phyloP scores from a whole-genome alignment of 2,797 vertebrate genomes.

The Gadopsis bispinosus region DNA sequence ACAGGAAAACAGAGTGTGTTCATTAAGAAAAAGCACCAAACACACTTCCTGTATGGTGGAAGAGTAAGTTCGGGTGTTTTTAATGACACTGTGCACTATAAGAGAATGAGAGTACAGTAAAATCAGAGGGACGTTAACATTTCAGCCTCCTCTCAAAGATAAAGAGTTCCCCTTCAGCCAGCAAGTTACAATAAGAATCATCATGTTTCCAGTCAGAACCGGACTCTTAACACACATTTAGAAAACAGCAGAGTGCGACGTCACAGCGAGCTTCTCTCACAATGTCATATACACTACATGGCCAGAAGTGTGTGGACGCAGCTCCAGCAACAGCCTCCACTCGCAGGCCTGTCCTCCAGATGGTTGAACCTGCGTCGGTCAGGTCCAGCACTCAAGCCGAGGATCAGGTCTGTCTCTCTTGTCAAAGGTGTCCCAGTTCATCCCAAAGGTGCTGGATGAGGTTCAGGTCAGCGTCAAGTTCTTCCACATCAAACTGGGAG shows the following conservation, averaged over 20 bases:
- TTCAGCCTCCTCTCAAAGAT: neutral
- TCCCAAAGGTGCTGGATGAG: neutral
- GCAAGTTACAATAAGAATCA: neutral
- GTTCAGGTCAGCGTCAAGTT: neutral
- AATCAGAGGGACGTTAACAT: conserved; percentile 7
- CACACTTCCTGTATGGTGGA: neutral
- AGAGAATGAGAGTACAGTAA: conserved; percentile 1
- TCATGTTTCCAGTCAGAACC: neutral
- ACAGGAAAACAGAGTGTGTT: neutral
- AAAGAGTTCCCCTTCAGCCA: conserved; percentile 11
- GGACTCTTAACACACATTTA: neutral
- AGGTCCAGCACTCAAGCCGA: neutral
- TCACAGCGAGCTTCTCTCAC: neutral
- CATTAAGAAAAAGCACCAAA: neutral
- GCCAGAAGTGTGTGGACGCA: neutral
- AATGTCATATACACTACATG: neutral
- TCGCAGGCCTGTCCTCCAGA: neutral
- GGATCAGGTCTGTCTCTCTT: neutral
- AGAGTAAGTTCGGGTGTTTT: conserved; percentile 19
- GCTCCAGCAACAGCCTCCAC: neutral
- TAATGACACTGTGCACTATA: conserved; percentile 28
- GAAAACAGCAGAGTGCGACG: neutral
- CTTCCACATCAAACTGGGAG: neutral
- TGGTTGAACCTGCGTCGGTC: neutral
- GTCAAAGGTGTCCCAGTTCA: too few relatives aligned